phyloP scores from a whole-genome alignment of 2,113 vertebrate species.

The Butastur rufipennis region DNA sequence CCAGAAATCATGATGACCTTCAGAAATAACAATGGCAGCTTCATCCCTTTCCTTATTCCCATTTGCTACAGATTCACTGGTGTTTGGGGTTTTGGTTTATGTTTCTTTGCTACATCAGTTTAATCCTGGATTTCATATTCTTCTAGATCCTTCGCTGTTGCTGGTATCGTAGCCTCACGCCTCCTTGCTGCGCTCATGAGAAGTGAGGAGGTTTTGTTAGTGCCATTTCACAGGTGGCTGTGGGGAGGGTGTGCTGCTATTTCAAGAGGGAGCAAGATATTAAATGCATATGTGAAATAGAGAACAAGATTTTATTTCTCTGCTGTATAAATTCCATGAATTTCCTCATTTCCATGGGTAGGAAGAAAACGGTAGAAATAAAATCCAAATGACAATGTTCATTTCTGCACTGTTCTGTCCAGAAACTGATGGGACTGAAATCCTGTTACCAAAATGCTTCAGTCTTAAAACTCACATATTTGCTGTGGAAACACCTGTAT shows the following conservation, averaged over 20 bases:
- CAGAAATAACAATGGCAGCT: neutral
- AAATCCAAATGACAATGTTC: neutral
- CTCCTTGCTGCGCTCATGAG: neutral
- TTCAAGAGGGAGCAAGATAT: neutral
- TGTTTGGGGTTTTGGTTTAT: neutral
- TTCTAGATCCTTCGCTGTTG: neutral
- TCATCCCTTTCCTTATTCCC: neutral
- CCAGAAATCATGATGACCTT: neutral
- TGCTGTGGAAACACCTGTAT: neutral
- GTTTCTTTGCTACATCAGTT: neutral
- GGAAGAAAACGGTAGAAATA: neutral
- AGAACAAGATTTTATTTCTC: neutral
- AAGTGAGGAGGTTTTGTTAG: neutral
- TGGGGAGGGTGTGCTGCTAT: neutral
- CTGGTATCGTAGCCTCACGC: rapidly evolving
- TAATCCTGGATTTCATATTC: neutral
- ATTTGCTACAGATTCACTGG: neutral
- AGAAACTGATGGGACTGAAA: neutral
- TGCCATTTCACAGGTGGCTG: neutral
- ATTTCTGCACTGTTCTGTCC: neutral
- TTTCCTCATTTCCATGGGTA: neutral
- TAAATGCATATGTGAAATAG: neutral
- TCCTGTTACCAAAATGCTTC: neutral
- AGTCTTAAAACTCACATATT: neutral
- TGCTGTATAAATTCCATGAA: neutral